Evolutionary conservation across 2,797 vertebrate species (phyloP), one percentile per base, ranked within the genome.

Genomic region (Sphaeramia orbicularis): DNA sequence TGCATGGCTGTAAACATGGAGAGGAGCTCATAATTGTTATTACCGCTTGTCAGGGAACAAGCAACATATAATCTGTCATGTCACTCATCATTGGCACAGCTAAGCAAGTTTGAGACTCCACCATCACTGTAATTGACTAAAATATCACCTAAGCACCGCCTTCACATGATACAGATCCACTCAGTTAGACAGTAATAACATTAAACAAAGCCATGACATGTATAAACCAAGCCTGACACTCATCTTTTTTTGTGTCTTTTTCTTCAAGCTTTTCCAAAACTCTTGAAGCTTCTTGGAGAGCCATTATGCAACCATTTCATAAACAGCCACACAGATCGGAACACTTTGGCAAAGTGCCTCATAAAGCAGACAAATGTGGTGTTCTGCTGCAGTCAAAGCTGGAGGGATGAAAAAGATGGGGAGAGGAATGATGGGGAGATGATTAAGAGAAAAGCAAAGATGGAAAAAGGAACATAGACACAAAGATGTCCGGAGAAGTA

Each of bases 241-340:
- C 10, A 18, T 52, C 42, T 37, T 30, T 16, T 0, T 3, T 10
- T 16, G 48, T 66, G 19, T 67, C 42, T 62, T 65, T 50, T 68
- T 78, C 74, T 53, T 63, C 44, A 18, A 64, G 48, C 10, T 38
- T 13, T 51, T 38, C 58, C 27, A 41, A 57, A 52, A 37, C 19
- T 45, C 15, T 19, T 8, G 48, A 38, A 62, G 52, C 48, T 36
- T 56, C 24, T 54, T 54, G n/a, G 19, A 9, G 18, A 11, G 32
- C 55, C 18, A 16, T 74, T 77, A 77, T 0, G 18, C 69, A 76
- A 69, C 64, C 35, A 50, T 27, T 56, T 44, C 48, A 59, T 11
- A 62, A 41, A 43, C 19, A 66, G 37, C 59, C 24, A 62, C 49
- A 52, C 56, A 60, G 41, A 74, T 19, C 42, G 42, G 40, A 48